phyloP scores from a whole-genome alignment of 2,797 vertebrate genomes.

The Cyprinella venusta region DNA sequence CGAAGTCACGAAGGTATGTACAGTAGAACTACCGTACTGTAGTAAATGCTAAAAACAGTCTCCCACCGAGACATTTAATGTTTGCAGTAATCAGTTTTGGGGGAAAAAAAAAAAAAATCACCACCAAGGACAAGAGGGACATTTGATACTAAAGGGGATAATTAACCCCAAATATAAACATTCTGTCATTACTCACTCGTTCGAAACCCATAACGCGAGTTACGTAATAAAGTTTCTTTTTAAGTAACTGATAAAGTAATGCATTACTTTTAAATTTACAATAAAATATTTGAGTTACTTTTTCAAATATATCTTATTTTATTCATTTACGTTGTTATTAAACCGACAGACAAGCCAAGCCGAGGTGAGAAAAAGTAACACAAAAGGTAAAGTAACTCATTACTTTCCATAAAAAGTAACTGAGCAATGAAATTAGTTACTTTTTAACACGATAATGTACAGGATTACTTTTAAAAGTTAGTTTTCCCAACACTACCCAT shows the following conservation, averaged over 20 bases:
- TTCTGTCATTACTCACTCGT: background rate
- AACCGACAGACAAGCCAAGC: background rate
- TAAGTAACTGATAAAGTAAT: background rate
- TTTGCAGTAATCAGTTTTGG: constrained; percentile 19
- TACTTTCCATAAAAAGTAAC: background rate
- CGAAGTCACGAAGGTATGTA: constrained; percentile 57
- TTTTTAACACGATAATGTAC: background rate
- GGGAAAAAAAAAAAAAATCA: constrained; percentile 13
- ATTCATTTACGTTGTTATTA: background rate
- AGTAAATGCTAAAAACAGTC: constrained; percentile 41
- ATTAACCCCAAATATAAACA: constrained; percentile 2
- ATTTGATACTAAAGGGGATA: background rate
- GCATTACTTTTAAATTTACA: background rate
- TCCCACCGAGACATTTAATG: constrained; percentile 1
- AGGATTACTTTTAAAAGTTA: background rate
- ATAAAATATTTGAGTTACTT: background rate
- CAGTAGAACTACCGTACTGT: constrained; percentile 65
- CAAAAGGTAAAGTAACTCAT: background rate
- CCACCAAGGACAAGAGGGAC: constrained; percentile 64
- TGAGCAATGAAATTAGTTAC: background rate
- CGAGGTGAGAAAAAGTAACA: background rate
- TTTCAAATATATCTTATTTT: background rate
- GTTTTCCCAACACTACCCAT: background rate
- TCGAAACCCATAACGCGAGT: background rate
- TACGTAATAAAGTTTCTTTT: background rate